phyloP scores from a whole-genome alignment of 1,140 invertebrate genomes.

The Anastatus disparis region DNA sequence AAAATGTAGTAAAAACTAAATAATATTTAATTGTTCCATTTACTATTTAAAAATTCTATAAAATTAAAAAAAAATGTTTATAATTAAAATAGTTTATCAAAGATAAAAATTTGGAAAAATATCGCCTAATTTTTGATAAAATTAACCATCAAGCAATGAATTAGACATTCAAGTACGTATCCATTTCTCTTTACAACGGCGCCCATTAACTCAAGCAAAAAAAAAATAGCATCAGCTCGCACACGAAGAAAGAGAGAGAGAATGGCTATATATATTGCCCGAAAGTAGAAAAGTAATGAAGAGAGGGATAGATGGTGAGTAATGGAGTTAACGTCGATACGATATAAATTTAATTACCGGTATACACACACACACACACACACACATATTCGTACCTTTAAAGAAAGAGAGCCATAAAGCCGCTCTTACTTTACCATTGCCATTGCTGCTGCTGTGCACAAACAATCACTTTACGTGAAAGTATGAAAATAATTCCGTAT shows the following conservation, averaged over 20 bases:
- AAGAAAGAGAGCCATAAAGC: slow-evolving; percentile 58
- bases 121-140: too few species aligned
- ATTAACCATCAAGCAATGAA: too few species aligned
- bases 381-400: too few species aligned
- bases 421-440: too few species aligned
- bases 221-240: neutral
- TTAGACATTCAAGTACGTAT: too few species aligned
- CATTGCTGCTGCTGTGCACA: slow-evolving; percentile 50
- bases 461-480: slow-evolving; percentile 67
- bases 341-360: slow-evolving; percentile 66
- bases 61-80: too few species aligned
- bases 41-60: too few species aligned
- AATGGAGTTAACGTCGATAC: slow-evolving; percentile 54
- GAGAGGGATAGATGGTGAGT: slow-evolving; percentile 39
- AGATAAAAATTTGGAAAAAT: too few species aligned
- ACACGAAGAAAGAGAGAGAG: slow-evolving; percentile 16
- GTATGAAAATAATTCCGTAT: slow-evolving; percentile 64
- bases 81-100: too few species aligned
- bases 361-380: slow-evolving; percentile 62
- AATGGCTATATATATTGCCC: neutral
- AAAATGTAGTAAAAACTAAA: too few species aligned
- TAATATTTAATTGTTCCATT: too few species aligned
- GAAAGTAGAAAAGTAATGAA: neutral
- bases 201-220: neutral
- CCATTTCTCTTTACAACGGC: slow-evolving; percentile 8